Conservation (phyloP, 2,888 invertebrate species). For the Sclerodermus sp. region DNA sequence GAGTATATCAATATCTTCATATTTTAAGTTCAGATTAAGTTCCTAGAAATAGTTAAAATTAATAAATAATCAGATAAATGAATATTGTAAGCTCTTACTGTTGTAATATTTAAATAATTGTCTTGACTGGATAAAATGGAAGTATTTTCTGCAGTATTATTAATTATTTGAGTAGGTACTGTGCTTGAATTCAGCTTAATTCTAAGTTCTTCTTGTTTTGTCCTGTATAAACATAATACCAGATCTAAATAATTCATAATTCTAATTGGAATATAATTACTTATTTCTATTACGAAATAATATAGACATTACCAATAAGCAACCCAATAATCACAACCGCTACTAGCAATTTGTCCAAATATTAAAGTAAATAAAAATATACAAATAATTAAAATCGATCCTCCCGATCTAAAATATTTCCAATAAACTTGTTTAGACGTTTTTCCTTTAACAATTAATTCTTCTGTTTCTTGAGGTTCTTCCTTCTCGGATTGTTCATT, state of each 20-base stretch:
- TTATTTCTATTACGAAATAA: not conserved
- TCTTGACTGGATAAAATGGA: too few relatives aligned
- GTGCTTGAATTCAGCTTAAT: slow-evolving; percentile 13
- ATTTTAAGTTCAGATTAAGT: not conserved
- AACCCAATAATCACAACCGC: slow-evolving; percentile 77
- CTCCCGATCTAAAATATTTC: slow-evolving; percentile 73
- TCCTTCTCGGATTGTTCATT: slow-evolving; percentile 24
- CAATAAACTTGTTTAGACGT: slow-evolving; percentile 66
- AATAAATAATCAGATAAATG: not conserved
- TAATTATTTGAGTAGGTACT: not conserved
- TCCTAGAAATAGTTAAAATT: not conserved
- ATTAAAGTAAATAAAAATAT: slow-evolving; percentile 64
- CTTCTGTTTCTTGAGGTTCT: slow-evolving; percentile 66
- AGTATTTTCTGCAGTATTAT: slow-evolving; percentile 8
- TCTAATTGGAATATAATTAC: too few relatives aligned
- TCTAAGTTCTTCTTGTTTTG: slow-evolving; percentile 54
- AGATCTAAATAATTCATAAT: too few relatives aligned
- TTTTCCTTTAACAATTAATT: slow-evolving; percentile 69
- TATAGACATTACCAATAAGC: slow-evolving; percentile 70
- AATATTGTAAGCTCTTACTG: too few relatives aligned
- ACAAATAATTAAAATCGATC: slow-evolving; percentile 61
- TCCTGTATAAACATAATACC: slow-evolving; percentile 45
- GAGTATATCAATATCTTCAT: slow-evolving; percentile 3
- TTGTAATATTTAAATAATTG: too few relatives aligned
- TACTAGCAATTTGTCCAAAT: slow-evolving; percentile 70